Conservation (phyloP, 2,113 vertebrate species). For the Riparia riparia region DNA sequence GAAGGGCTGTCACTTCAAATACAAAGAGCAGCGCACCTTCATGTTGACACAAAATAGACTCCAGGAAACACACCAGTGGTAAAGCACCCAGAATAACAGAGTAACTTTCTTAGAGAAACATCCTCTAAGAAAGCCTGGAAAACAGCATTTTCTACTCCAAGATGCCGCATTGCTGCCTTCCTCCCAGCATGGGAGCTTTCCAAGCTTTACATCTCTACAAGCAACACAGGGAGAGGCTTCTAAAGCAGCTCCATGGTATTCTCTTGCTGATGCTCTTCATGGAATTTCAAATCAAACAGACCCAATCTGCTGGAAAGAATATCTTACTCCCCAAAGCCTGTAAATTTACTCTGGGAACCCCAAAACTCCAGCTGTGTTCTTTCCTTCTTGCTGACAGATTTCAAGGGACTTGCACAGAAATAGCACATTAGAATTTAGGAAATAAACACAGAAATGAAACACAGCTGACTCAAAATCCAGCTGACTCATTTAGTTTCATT, state of each 20-base stretch:
- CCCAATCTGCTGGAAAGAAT: background rate
- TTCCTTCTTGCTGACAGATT: background rate
- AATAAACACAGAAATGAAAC: background rate
- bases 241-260: background rate
- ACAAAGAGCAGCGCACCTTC: background rate
- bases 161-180: background rate
- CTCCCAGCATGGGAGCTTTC: background rate
- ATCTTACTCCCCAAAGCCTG: background rate
- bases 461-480: background rate
- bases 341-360: background rate
- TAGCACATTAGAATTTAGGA: background rate
- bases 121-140: background rate
- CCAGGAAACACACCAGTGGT: background rate
- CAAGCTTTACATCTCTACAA: background rate
- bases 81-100: background rate
- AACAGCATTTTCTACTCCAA: background rate
- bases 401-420: conserved; percentile 25
- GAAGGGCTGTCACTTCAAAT: background rate
- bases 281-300: conserved; percentile 29
- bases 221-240: background rate
- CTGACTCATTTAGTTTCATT: background rate
- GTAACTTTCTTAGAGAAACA: background rate
- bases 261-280: background rate
- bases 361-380: conserved; percentile 2
- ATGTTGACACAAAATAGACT: background rate